A percentile compares a stretch with the other conserved stretches of the same genome.
These are phyloP conservation scores for Ceratoteleas bidentatus DNA, from an alignment of 1,140 invertebrate genomes.

Conservation along the genomic window DNA sequence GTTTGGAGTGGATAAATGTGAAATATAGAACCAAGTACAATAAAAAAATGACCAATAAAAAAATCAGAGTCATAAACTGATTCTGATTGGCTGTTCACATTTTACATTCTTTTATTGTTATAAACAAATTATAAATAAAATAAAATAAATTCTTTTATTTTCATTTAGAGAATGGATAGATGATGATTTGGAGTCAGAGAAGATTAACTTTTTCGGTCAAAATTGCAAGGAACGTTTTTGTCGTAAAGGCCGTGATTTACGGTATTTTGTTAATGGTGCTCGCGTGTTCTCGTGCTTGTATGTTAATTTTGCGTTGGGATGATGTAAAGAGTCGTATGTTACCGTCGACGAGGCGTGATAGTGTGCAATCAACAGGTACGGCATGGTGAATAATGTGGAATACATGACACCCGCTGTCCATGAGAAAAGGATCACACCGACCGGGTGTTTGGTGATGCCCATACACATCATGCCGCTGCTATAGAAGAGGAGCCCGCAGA, in stretches of 20 bases:
- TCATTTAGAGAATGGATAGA: no score
- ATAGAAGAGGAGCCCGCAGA: constrained; percentile 95
- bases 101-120: no score
- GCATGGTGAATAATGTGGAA: constrained; percentile 98
- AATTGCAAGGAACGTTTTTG: background rate
- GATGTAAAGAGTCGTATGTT: constrained; percentile 67
- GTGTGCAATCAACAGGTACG: constrained; percentile 95
- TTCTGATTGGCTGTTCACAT: no score
- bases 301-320: constrained; percentile 10
- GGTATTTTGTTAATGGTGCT: background rate
- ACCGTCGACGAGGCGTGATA: constrained; percentile 94
- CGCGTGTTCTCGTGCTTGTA: background rate
- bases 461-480: constrained; percentile 94
- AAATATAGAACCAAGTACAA: no score
- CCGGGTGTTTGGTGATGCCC: constrained; percentile 88
- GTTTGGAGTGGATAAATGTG: no score
- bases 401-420: constrained; percentile 98
- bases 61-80: no score
- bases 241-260: background rate
- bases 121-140: no score
- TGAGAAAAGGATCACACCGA: constrained; percentile 93
- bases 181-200: no score
- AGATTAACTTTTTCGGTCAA: no score
- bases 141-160: no score
- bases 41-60: no score